Evolutionary conservation across 2,888 invertebrate species (phyloP).

Genomic region (Cephalotes varians): DNA sequence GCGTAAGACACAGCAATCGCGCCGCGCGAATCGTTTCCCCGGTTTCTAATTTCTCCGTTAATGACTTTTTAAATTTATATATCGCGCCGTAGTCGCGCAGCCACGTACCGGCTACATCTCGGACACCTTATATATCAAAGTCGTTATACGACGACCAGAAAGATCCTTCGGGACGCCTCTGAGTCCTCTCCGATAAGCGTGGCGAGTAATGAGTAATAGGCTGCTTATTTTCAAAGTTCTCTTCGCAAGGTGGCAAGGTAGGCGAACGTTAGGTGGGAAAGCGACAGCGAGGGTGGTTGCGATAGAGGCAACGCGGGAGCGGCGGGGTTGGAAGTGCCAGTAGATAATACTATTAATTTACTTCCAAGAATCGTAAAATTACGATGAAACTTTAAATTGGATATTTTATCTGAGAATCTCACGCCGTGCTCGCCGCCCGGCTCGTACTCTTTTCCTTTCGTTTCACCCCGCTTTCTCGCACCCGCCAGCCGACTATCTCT

Average conservation of each 20-base stretch:
- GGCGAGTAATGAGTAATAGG: slow-evolving; percentile 81
- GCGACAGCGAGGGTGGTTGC: slow-evolving; percentile 37
- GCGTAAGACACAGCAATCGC: not conserved
- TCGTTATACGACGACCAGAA: slow-evolving; percentile 46
- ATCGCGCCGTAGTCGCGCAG: not conserved
- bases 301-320: slow-evolving; percentile 40
- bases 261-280: slow-evolving; percentile 38
- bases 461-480: slow-evolving; percentile 21
- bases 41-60: slow-evolving; percentile 41
- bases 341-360: slow-evolving; percentile 85
- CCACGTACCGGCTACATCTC: slow-evolving; percentile 43
- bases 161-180: slow-evolving; percentile 59
- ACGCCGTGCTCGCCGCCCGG: slow-evolving; percentile 59
- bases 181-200: slow-evolving; percentile 69
- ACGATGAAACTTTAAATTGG: slow-evolving; percentile 84
- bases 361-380: slow-evolving; percentile 84
- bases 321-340: slow-evolving; percentile 50
- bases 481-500: slow-evolving; percentile 21
- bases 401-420: slow-evolving; percentile 82
- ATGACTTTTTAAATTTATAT: slow-evolving; percentile 38
- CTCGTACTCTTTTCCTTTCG: slow-evolving; percentile 45
- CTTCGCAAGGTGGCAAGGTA: slow-evolving; percentile 53
- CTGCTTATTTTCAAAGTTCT: slow-evolving; percentile 82
- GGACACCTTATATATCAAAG: slow-evolving; percentile 48
- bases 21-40: not conserved